phyloP scores from a whole-genome alignment of 2,888 invertebrate species.

The Parthenolecanium corni region DNA sequence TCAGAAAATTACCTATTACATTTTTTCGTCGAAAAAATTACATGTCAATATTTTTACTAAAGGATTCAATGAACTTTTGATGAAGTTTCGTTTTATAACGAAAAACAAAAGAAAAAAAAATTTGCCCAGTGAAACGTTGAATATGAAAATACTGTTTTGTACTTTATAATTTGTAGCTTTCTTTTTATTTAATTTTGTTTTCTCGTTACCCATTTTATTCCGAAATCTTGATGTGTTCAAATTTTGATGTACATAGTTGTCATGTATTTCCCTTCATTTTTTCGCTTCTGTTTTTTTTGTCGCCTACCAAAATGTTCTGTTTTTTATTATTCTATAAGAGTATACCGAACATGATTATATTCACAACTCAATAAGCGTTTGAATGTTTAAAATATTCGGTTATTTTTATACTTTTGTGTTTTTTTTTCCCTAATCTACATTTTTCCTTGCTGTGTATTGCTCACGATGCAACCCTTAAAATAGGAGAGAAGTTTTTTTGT shows the following conservation, averaged over 20 bases:
- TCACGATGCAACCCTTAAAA: not conserved
- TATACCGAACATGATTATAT: too few species aligned
- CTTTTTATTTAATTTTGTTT: not conserved
- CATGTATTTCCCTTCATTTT: not conserved
- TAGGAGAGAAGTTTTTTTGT: not conserved
- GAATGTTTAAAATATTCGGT: too few species aligned
- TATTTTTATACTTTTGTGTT: not conserved
- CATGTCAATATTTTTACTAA: too few species aligned
- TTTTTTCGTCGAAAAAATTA: too few species aligned
- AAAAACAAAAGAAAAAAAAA: too few species aligned
- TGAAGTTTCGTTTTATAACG: too few species aligned
- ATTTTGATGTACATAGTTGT: not conserved
- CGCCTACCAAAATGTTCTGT: not conserved
- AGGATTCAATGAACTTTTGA: too few species aligned
- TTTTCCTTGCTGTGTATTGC: not conserved
- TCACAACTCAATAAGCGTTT: too few species aligned
- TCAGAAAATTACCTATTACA: too few species aligned
- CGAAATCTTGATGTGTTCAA: not conserved
- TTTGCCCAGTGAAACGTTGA: too few species aligned
- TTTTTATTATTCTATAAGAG: not conserved
- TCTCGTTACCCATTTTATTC: not conserved
- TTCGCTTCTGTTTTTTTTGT: not conserved
- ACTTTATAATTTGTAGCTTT: not conserved
- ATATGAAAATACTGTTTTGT: not conserved
- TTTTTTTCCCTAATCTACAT: not conserved